Base-by-base conservation (phyloP, 2,888 invertebrate species). In the Leptinotarsa peninsularis region DNA sequence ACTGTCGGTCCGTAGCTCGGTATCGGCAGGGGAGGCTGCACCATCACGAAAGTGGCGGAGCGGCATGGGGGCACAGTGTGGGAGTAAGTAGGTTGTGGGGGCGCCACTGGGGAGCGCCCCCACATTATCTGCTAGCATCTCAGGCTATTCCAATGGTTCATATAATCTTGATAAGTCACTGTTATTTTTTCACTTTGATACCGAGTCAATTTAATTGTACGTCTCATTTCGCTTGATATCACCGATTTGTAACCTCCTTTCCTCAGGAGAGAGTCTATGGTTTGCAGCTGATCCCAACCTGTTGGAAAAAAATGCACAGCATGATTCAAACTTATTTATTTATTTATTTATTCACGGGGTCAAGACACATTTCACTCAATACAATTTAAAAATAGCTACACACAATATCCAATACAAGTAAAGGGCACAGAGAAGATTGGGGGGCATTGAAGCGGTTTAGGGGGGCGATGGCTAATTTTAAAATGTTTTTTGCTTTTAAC, bases 231-330 rank as follows among this genome's bases (percentile, higher is more conserved):
- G 43, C 93, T 92, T n/a, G 96, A 96, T 79, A 98, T 97, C 72
- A 92, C 89, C 49, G 97, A 96, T 88, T 97, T 97, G 90, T 94
- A 98, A 67, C 99, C 99, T 81, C 98, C 99, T 90, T 99, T 99
- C 82, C 98, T 93, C 80, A 99, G 92, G 78, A 99, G 90, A 58
- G 98, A 98, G 90, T 99, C 99, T 86, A 99, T 98, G 33, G 99
- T 99, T 90, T 99, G 98, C 81, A 96, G 93, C 90, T 97, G 97
- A 92, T 99, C 96, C 99, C 99, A 99, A 84, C 98, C 98, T 98
- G 89, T 27, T 63, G 76, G 58, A 70, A 76, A 60, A 49, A 75
- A 43, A 43, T 10, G 21, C n/a, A n/a, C 33, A 4, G 17, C 2
- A 27, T 23, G 18, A 63, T n/a, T 18, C 27, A 66, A 60, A 66